These are phyloP conservation scores for Cyclina sinensis DNA, from an alignment of 1,140 invertebrate species.

Conservation along the genomic window DNA sequence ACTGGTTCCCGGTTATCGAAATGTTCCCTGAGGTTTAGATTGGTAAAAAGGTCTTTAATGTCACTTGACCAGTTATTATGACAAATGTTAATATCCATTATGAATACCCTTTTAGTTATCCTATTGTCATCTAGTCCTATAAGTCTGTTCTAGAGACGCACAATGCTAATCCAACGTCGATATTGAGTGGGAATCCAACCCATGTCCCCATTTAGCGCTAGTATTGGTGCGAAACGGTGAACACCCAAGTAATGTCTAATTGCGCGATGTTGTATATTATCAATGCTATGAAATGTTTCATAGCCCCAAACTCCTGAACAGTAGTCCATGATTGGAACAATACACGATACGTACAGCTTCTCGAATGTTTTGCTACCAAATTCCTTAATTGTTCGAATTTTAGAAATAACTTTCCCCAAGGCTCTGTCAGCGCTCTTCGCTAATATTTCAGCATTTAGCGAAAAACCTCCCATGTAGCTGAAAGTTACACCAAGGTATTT, in stretches of 20 bases:
- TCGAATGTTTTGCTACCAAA: conserved; percentile 14
- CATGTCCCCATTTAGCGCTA: background rate
- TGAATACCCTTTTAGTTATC: conserved; percentile 26
- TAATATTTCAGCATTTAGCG: background rate
- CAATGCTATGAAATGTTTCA: background rate
- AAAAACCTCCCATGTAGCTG: background rate
- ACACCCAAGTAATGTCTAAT: conserved; percentile 14
- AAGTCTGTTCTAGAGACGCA: conserved; percentile 25
- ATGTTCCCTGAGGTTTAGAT: background rate
- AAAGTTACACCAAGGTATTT: conserved; percentile 36
- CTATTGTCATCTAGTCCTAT: conserved; percentile 9
- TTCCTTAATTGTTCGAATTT: background rate
- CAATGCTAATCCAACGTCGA: conserved; percentile 26
- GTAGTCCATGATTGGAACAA: conserved; percentile 39
- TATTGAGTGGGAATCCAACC: conserved; percentile 13
- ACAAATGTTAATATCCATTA: conserved; percentile 14
- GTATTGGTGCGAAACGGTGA: conserved; percentile 31
- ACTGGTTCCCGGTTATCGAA: background rate
- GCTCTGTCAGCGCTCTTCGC: background rate
- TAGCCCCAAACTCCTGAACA: background rate
- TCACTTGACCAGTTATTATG: conserved; percentile 39
- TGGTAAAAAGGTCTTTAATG: conserved; percentile 7
- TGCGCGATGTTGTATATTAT: background rate
- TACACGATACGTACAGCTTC: conserved; percentile 1
- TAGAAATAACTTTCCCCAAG: background rate